phyloP scores from a whole-genome alignment of 2,113 vertebrate species.

The Vanacampus margaritifer region DNA sequence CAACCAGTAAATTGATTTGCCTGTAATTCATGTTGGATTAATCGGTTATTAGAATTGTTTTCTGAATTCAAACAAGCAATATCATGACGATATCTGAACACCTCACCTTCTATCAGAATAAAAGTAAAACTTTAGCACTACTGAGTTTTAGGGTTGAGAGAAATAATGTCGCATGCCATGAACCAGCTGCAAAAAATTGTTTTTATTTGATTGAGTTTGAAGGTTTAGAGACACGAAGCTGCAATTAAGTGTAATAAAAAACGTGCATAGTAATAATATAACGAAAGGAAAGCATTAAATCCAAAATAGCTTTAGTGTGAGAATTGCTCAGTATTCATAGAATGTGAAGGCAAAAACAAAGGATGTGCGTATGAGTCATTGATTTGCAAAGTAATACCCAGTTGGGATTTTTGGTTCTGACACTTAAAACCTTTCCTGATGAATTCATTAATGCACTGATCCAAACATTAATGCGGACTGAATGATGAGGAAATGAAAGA shows the following conservation, averaged over 20 bases:
- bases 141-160: background rate
- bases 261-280: background rate
- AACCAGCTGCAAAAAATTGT: background rate
- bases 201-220: background rate
- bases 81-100: background rate
- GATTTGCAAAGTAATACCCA: constrained; percentile 4
- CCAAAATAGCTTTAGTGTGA: background rate
- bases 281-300: background rate
- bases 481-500: constrained; percentile 11
- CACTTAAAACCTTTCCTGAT: constrained; percentile 1
- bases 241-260: background rate
- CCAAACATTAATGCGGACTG: background rate
- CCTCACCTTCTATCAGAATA: background rate
- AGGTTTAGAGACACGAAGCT: background rate
- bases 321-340: background rate
- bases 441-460: constrained; percentile 7
- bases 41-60: no score
- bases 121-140: background rate
- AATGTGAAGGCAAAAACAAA: background rate
- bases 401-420: constrained; percentile 5
- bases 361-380: background rate
- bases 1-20: no score
- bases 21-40: no score
- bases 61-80: background rate
- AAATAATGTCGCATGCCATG: background rate